Conservation (phyloP, 2,888 invertebrate genomes). For the Syrphus vitripennis region DNA sequence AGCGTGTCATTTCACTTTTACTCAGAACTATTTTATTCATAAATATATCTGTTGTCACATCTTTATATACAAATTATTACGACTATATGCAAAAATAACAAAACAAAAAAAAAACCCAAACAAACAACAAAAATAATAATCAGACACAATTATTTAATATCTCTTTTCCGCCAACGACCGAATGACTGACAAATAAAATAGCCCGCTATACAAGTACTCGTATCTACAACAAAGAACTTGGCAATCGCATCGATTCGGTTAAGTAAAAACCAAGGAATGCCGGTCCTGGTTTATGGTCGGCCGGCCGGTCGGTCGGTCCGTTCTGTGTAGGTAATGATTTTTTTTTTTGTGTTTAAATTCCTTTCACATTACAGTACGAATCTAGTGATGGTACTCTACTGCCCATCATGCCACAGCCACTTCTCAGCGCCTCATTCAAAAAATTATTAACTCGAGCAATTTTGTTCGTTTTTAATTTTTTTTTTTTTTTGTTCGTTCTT, state of each 20-base stretch:
- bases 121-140: conserved; percentile 33
- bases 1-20: conserved; percentile 49
- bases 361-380: conserved; percentile 22
- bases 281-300: neutral
- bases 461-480: neutral
- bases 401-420: neutral
- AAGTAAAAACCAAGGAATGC: neutral
- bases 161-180: conserved; percentile 49
- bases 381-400: neutral
- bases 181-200: conserved; percentile 32
- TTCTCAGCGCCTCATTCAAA: conserved; percentile 27
- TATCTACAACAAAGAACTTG: conserved; percentile 35
- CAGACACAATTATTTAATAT: conserved; percentile 64
- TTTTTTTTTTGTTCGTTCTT: neutral
- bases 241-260: conserved; percentile 31
- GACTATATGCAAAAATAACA: conserved; percentile 24
- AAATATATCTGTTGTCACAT: neutral
- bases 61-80: neutral
- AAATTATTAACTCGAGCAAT: conserved; percentile 25
- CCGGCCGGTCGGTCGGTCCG: neutral
- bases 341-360: conserved; percentile 60
- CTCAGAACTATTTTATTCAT: neutral
- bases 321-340: conserved; percentile 25
- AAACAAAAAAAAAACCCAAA: conserved; percentile 9
- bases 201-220: neutral